Evolutionary conservation across 2,797 vertebrate species (phyloP).

Genomic region (Ctenopoma kingsleyae): DNA sequence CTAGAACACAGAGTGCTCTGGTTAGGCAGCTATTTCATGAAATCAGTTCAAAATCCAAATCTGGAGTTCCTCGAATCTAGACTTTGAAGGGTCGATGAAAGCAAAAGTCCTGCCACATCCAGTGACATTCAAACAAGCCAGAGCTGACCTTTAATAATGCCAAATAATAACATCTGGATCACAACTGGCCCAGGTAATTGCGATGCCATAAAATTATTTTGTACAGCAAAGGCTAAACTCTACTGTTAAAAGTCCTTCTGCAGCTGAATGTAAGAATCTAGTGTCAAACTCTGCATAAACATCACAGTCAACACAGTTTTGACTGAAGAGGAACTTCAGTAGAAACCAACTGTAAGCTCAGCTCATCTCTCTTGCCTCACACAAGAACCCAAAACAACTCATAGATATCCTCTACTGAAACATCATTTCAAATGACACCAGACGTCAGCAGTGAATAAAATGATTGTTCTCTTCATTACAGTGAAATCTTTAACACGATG

Average conservation of each 20-base stretch:
- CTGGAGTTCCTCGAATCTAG: not conserved
- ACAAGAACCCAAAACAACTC: not conserved
- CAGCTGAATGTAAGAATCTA: not conserved
- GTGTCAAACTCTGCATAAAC: not conserved
- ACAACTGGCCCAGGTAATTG: no score
- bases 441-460: no score
- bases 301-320: not conserved
- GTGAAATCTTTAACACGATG: no score
- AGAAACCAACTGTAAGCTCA: not conserved
- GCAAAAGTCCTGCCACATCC: not conserved
- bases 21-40: conserved; percentile 5
- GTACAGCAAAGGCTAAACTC: no score
- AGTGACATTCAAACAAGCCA: conserved; percentile 5
- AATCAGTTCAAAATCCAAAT: not conserved
- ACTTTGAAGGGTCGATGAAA: not conserved
- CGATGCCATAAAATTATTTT: no score
- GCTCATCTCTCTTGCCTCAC: not conserved
- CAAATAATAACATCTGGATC: not conserved
- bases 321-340: not conserved
- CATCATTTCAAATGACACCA: not conserved
- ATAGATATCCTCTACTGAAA: not conserved
- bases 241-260: not conserved
- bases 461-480: no score
- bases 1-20: conserved; percentile 9
- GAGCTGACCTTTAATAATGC: conserved; percentile 14